These are phyloP conservation scores for Drosophila equinoxialis DNA, from an alignment of 1,140 invertebrate species.

Conservation along the genomic window DNA sequence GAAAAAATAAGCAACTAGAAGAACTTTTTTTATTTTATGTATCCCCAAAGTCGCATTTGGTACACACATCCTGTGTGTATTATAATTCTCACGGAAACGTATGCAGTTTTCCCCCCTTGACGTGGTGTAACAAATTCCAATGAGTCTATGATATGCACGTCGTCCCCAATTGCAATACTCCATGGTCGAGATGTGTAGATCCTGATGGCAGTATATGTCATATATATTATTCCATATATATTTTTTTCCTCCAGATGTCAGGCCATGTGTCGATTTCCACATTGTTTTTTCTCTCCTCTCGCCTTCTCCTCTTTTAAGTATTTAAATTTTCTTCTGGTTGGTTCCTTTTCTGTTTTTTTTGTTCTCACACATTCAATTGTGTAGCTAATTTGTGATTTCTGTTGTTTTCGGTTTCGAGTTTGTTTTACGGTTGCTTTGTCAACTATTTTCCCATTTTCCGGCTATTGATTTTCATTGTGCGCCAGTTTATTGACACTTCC, in stretches of 20 bases:
- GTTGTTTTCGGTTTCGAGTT: slow-evolving; percentile 73
- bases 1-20: background rate
- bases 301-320: slow-evolving; percentile 31
- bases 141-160: slow-evolving; percentile 50
- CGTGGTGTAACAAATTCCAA: slow-evolving; percentile 66
- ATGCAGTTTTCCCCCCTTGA: slow-evolving; percentile 23
- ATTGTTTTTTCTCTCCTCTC: slow-evolving; percentile 16
- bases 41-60: slow-evolving; percentile 35
- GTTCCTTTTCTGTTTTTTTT: slow-evolving; percentile 20
- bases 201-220: slow-evolving; percentile 60
- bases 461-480: slow-evolving; percentile 65
- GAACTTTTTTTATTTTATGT: background rate
- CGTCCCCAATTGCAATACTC: slow-evolving; percentile 68
- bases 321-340: slow-evolving; percentile 49
- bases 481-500: slow-evolving; percentile 39
- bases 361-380: slow-evolving; percentile 69
- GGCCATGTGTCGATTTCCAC: slow-evolving; percentile 62
- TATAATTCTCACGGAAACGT: slow-evolving; percentile 68
- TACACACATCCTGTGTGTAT: slow-evolving; percentile 49
- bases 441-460: slow-evolving; percentile 77
- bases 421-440: slow-evolving; percentile 70
- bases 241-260: slow-evolving; percentile 70
- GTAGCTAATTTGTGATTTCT: slow-evolving; percentile 79
- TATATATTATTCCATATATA: slow-evolving; percentile 46
- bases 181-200: slow-evolving; percentile 54